Conservation (phyloP, 2,797 vertebrate genomes). For the Liparis tanakae region DNA sequence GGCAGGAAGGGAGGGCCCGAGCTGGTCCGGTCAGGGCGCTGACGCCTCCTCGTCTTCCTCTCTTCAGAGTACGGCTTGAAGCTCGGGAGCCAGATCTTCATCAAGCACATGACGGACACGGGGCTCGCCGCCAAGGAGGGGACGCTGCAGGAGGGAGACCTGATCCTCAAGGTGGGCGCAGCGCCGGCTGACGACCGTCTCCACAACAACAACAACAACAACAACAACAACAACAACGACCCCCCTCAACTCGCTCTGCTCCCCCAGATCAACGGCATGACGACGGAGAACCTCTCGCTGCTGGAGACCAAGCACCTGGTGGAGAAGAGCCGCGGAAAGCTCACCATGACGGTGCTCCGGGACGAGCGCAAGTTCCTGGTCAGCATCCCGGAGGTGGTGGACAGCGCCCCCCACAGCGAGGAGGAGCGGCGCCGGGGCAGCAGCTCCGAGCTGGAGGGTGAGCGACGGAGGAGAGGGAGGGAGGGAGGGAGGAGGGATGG, state of each 20-base stretch:
- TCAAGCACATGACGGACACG: slow-evolving; percentile 94
- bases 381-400: slow-evolving; percentile 87
- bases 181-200: no score
- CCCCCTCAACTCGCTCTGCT: not conserved
- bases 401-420: slow-evolving; percentile 87
- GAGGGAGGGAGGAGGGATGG: no score
- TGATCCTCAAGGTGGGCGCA: slow-evolving; percentile 90
- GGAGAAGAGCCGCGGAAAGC: slow-evolving; percentile 89
- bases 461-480: slow-evolving; percentile 13
- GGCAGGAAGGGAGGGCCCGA: no score
- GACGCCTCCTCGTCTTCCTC: slow-evolving; percentile 9
- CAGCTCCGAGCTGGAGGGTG: slow-evolving; percentile 92
- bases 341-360: slow-evolving; percentile 90
- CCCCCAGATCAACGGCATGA: slow-evolving; percentile 93
- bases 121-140: slow-evolving; percentile 89
- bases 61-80: slow-evolving; percentile 94
- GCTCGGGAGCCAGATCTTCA: slow-evolving; percentile 97
- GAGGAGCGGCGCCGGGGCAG: slow-evolving; percentile 71
- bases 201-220: no score
- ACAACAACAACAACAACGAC: no score
- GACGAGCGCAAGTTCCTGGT: slow-evolving; percentile 92
- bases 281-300: slow-evolving; percentile 93
- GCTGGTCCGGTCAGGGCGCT: not conserved
- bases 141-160: slow-evolving; percentile 93
- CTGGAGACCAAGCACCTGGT: slow-evolving; percentile 93